These are phyloP conservation scores for Okapia johnstoni DNA, from an alignment of 2,113 vertebrate species.

Conservation along the genomic window DNA sequence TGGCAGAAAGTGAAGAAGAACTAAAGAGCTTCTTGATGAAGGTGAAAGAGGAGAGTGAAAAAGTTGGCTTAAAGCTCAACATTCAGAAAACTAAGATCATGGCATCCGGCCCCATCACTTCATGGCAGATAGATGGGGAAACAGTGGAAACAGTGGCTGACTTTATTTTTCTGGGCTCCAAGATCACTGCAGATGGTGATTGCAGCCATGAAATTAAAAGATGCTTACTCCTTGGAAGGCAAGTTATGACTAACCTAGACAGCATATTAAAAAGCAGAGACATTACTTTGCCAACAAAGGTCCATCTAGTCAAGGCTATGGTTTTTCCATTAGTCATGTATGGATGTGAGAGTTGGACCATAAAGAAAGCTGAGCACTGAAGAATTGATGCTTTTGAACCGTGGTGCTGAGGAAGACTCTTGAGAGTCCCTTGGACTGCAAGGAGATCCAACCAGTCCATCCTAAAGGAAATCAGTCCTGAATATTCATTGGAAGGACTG, in stretches of 20 bases:
- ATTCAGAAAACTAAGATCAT: background rate
- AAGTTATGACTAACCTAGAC: background rate
- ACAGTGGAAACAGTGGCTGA: background rate
- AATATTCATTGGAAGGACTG: background rate
- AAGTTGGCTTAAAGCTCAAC: background rate
- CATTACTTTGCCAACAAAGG: background rate
- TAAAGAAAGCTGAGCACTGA: accelerated
- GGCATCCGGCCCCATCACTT: background rate
- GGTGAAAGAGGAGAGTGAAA: too few relatives aligned
- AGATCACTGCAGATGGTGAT: background rate
- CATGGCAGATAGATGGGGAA: background rate
- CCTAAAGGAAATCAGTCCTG: background rate
- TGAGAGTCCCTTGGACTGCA: background rate
- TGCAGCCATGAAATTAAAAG: background rate
- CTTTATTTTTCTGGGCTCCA: background rate
- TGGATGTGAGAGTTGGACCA: background rate
- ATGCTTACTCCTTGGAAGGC: background rate
- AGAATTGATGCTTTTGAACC: background rate
- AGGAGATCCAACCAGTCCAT: background rate
- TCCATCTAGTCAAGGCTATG: background rate
- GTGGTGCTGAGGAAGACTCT: background rate
- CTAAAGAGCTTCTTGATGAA: too few relatives aligned
- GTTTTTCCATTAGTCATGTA: background rate
- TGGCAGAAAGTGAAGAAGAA: too few relatives aligned
- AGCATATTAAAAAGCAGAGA: background rate